Percentiles rank a stretch among this genome's conserved stretches.
Conservation (phyloP, 2,113 vertebrate genomes). For the Trogon melanurus region DNA sequence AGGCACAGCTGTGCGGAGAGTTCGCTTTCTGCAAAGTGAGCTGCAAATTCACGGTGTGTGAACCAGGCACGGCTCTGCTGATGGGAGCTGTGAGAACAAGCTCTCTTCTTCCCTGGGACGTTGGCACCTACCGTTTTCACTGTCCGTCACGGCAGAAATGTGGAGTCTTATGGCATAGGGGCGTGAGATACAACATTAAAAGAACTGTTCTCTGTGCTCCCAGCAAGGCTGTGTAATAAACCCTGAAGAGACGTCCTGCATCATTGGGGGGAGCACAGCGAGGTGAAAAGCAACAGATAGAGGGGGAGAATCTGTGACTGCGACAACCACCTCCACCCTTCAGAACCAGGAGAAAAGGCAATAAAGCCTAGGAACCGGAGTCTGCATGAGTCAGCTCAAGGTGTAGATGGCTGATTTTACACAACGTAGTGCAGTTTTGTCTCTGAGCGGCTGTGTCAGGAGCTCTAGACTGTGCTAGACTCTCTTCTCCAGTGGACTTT, state of each 20-base stretch:
- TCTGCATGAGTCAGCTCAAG: not conserved
- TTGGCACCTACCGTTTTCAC: not conserved
- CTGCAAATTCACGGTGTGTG: rapidly evolving
- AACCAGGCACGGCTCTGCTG: not conserved
- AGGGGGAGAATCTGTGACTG: not conserved
- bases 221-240: not conserved
- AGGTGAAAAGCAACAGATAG: not conserved
- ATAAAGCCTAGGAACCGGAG: not conserved
- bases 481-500: not conserved
- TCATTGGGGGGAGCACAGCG: not conserved
- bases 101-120: not conserved
- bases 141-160: not conserved
- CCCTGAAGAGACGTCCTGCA: not conserved
- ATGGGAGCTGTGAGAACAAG: not conserved
- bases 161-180: not conserved
- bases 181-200: not conserved
- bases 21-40: not conserved
- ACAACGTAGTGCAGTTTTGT: not conserved
- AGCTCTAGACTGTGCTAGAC: not conserved
- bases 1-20: not conserved
- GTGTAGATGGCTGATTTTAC: not conserved
- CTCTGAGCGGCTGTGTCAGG: not conserved
- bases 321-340: not conserved
- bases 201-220: not conserved
- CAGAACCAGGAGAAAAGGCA: not conserved